These are phyloP conservation scores for Mya arenaria DNA, from an alignment of 1,140 invertebrate genomes.

Conservation along the genomic window DNA sequence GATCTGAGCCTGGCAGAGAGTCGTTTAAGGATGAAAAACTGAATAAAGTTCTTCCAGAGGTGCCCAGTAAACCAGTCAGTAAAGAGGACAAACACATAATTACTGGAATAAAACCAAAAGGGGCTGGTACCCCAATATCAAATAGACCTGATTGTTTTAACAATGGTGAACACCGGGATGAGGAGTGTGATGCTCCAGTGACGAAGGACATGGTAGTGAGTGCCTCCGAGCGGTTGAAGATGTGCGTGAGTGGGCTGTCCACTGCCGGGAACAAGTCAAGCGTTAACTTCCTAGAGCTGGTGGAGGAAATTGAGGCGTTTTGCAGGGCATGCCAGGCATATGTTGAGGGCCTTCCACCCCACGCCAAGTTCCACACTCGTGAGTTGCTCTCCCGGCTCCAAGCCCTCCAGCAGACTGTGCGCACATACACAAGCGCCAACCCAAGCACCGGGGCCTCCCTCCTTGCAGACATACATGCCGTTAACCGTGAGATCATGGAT, in stretches of 20 bases:
- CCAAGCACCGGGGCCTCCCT: slow-evolving; percentile 83
- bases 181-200: slow-evolving; percentile 60
- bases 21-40: slow-evolving; percentile 60
- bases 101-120: slow-evolving; percentile 62
- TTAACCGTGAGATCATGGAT: slow-evolving; percentile 91
- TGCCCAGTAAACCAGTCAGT: slow-evolving; percentile 61
- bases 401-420: slow-evolving; percentile 88
- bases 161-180: slow-evolving; percentile 49
- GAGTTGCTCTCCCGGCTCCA: slow-evolving; percentile 92
- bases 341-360: slow-evolving; percentile 86
- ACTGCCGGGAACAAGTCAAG: slow-evolving; percentile 73
- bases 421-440: slow-evolving; percentile 84
- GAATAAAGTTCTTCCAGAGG: slow-evolving; percentile 49
- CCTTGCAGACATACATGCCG: slow-evolving; percentile 88
- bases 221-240: slow-evolving; percentile 67
- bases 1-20: slow-evolving; percentile 57
- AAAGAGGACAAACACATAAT: slow-evolving; percentile 71
- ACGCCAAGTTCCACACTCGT: slow-evolving; percentile 93
- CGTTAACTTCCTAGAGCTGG: slow-evolving; percentile 78
- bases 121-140: slow-evolving; percentile 40
- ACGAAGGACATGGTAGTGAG: slow-evolving; percentile 71
- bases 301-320: slow-evolving; percentile 77
- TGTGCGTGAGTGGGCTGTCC: slow-evolving; percentile 71
- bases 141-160: slow-evolving; percentile 66
- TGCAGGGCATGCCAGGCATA: slow-evolving; percentile 75